Evolutionary conservation across 2,113 vertebrate species (phyloP), one percentile per base, ranked within the genome.

Genomic region (Crotalus viridis): DNA sequence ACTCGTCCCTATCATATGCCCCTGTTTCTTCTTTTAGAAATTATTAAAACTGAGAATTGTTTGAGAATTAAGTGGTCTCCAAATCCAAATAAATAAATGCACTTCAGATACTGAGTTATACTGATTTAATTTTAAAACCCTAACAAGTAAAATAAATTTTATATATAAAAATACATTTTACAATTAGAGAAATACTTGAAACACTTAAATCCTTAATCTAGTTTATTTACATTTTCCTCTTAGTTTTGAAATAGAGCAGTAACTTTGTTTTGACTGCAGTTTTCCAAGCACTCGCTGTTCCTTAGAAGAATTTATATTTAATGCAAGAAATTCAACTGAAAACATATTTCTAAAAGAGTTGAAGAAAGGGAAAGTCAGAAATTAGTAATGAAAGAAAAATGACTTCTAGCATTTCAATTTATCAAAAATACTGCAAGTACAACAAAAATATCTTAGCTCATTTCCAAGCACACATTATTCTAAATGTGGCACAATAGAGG

Each of bases 391-490:
- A 94, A 43, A 28, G n/a, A 88, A 94, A 95, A 96, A 97, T 94
- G 93, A 96, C 93, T 96, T 92, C 93, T 93, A 89, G 48, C 39
- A 89, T 95, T 96, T 94, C 52, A 90, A 93, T 97, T 94, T 95
- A 59, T 93, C 90, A 95, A 81, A 94, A 52, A 3, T 46, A 1
- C 91, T 96, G 93, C 94, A 87, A 94, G 85, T 91, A 24, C 93
- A 93, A 93, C 88, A 94, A 56, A 90, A 95, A 96, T 81, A 95
- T 28, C 96, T 94, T 94, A 94, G 87, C 51, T 90, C 94, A 91
- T 95, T 96, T 95, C 89, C 54, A 88, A 81, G 85, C 64, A 95
- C 92, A 92, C 1, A 0, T 90, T 94, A 94, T 96, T 96, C 69
- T 94, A 92, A 95, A 57, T 64, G 94, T 88, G 87, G 64, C 88